Evolutionary conservation across 2,113 vertebrate species (phyloP), one percentile per base, ranked within the genome.

Genomic region (Ciconia maguari): DNA sequence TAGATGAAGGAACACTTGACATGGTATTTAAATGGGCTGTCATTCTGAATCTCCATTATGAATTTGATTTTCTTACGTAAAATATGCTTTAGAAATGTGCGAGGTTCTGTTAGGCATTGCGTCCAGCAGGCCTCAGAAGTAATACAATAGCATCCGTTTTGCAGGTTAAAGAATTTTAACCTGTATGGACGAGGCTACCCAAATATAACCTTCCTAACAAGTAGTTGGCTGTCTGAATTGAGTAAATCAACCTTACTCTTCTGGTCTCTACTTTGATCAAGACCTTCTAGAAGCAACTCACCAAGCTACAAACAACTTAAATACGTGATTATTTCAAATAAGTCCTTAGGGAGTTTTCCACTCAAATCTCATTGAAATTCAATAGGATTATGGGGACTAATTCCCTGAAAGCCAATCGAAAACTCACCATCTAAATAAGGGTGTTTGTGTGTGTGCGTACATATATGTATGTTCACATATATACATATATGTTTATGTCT

Each of bases 31-130:
- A 97, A 90, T 51, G 34, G 80, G 22, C 70, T 34, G 19, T 94
- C 55, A 91, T 96, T 97, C 79, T 96, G 62, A 94, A 84, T 96
- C 82, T 90, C 87, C 68, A 42, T 87, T 92, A 95, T 36, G 74
- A 78, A 83, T 91, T 62, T 95, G 89, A 90, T 95, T 94, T 94
- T 44, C 38, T 96, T 77, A 91, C 22, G n/a, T 64, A 89, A 94
- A 93, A 91, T 44, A 87, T 12, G 17, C 80, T 93, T 93, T 57
- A 96, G 55, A 77, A 90, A 79, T 12, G 32, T 71, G 42, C 71
- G 90, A 25, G 15, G 32, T 65, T 90, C 55, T 88, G 42, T 75
- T 52, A 70, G 81, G 32, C 41, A 38, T 68, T 10, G 1, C 55
- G 32, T 87, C 88, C 64, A 36, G 77, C 65, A 62, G 66, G 2